Evolutionary conservation across 2,797 vertebrate species (phyloP).

Genomic region (Catharus ustulatus): DNA sequence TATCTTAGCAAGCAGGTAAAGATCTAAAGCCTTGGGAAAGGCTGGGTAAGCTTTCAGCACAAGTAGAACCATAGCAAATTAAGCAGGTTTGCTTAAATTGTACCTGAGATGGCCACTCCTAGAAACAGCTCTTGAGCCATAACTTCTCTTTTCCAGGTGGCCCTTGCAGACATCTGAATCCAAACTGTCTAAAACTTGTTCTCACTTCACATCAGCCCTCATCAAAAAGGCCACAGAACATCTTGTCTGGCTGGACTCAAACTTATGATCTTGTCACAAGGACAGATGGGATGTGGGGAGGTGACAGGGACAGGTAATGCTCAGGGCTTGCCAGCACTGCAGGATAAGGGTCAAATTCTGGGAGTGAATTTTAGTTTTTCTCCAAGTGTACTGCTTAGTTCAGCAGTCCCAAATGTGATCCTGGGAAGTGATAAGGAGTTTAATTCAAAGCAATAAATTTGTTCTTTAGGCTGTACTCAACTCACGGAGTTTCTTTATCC

Average conservation of each 20-base stretch:
- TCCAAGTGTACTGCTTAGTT: background rate
- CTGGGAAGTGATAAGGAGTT: background rate
- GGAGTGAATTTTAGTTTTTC: background rate
- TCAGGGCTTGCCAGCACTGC: background rate
- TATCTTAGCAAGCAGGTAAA: background rate
- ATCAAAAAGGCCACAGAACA: background rate
- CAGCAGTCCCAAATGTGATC: background rate
- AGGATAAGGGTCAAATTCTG: background rate
- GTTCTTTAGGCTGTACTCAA: background rate
- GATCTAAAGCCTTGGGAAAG: background rate
- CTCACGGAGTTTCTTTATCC: background rate
- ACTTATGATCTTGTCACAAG: background rate
- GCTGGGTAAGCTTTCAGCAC: background rate
- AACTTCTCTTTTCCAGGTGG: background rate
- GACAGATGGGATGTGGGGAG: background rate
- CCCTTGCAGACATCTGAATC: background rate
- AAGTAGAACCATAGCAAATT: background rate
- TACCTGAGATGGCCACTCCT: background rate
- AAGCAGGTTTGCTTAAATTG: background rate
- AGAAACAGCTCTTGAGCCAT: background rate
- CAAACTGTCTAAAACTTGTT: background rate
- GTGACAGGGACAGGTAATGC: background rate
- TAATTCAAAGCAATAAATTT: background rate
- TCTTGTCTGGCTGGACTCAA: background rate
- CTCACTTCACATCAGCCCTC: background rate